phyloP scores from a whole-genome alignment of 2,888 invertebrate genomes.

The Andrena bucephala region DNA sequence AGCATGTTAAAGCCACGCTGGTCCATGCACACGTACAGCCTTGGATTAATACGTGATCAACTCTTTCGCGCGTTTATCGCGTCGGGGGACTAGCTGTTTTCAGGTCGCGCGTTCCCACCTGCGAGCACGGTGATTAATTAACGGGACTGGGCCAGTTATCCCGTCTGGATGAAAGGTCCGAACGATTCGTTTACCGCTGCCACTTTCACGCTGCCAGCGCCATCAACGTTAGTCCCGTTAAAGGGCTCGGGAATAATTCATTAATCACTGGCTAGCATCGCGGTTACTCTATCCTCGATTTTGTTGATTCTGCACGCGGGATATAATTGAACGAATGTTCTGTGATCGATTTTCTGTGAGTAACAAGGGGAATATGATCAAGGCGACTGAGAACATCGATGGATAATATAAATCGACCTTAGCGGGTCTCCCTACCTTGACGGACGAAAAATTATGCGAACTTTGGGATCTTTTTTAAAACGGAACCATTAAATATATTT shows the following conservation, averaged over 20 bases:
- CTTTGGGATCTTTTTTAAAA: too few species aligned
- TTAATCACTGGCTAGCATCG: constrained; percentile 11
- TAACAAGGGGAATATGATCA: constrained; percentile 26
- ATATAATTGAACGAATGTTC: constrained; percentile 47
- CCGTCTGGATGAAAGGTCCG: background rate
- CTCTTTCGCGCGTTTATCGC: background rate
- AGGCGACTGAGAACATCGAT: constrained; percentile 20
- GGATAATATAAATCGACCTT: too few species aligned
- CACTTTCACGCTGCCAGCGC: background rate
- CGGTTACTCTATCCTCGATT: constrained; percentile 9
- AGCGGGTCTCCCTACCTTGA: too few species aligned
- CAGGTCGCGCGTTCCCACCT: background rate
- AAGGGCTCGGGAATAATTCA: background rate
- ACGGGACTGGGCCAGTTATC: background rate
- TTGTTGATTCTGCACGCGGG: background rate
- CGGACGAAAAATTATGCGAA: too few species aligned
- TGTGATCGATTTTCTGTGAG: constrained; percentile 8
- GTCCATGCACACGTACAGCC: background rate
- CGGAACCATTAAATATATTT: too few species aligned
- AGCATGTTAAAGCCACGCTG: background rate
- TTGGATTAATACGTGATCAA: constrained; percentile 24
- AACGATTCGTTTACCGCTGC: background rate
- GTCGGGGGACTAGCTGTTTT: constrained; percentile 1
- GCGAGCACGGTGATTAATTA: constrained; percentile 17
- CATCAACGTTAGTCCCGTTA: constrained; percentile 16